phyloP scores from a whole-genome alignment of 2,113 vertebrate species.

The Sebastes fasciatus region DNA sequence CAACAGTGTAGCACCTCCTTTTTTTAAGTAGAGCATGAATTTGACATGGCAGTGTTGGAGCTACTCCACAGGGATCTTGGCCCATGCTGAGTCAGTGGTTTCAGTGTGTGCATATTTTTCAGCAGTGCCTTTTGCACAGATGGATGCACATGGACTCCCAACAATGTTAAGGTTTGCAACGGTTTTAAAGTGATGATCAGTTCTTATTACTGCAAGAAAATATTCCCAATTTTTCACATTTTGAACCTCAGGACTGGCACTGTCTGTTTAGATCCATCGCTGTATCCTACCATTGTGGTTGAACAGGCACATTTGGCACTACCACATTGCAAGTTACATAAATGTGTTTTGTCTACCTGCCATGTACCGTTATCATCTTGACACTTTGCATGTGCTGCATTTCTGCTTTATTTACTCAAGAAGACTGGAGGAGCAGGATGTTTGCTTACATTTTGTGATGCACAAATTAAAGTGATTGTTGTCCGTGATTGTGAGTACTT shows the following conservation, averaged over 20 bases:
- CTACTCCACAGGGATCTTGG: conserved; percentile 1
- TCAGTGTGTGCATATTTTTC: conserved; percentile 4
- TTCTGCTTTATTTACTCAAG: conserved; percentile 14
- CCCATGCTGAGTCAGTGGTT: conserved; percentile 25
- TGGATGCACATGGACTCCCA: background rate
- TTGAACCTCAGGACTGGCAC: background rate
- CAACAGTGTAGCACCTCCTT: background rate
- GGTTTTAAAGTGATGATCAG: background rate
- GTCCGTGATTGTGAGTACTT: conserved; percentile 39
- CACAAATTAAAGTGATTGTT: conserved; percentile 15
- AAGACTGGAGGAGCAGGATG: conserved; percentile 15
- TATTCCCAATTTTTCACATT: background rate
- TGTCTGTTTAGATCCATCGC: background rate
- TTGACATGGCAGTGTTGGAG: conserved; percentile 15
- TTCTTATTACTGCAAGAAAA: background rate
- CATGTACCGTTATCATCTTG: background rate
- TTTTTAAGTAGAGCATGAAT: conserved; percentile 2
- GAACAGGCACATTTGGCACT: conserved; percentile 3
- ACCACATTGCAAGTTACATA: conserved; percentile 4
- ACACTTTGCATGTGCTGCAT: conserved; percentile 18
- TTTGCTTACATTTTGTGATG: conserved; percentile 29
- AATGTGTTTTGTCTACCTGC: background rate
- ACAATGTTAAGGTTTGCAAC: background rate
- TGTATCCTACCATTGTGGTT: background rate
- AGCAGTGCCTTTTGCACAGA: background rate